Evolutionary conservation across 1,140 invertebrate species (phyloP), one percentile per base, ranked within the genome.

Genomic region (Daktulosphaira vitifoliae): DNA sequence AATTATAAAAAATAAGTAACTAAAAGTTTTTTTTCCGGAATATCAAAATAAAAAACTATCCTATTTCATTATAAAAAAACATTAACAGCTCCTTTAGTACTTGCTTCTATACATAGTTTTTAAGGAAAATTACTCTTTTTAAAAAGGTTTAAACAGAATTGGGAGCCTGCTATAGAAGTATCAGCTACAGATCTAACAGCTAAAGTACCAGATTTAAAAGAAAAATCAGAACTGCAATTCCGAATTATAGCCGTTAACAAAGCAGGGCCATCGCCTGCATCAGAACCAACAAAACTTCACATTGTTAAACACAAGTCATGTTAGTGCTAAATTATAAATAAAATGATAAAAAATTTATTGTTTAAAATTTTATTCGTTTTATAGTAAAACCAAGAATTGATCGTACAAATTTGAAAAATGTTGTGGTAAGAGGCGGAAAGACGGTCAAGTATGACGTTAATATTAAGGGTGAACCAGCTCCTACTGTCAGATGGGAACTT

Each of bases 361-460:
- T 16, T 4, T 16, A 48, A 6, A 51, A 15, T 8, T 66, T 72
- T 26, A 72, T 69, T 71, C 67, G 53, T 65, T 77, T 79, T 59
- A 2, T 72, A 92, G 90, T 96, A 74, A 95, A 96, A 78, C 94
- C 94, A n/a, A 88, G 90, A 74, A 96, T 98, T 73, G 92, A 96
- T 74, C 83, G 92, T 69, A 94, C 92, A 1, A 93, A 95, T 73
- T 78, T 98, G 65, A 93, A 96, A 77, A 86, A 91, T 33, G 82
- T 96, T 59, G 84, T 86, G 2, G 88, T 95, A 1, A 84, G 90
- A 70, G 90, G 90, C 66, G 94, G 95, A 23, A 96, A 98, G 74
- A 81, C 84, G 1, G 87, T 98, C 52, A 89, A 92, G 74, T 90
- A 94, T 72, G 90, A 96, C 74, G 82, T 98, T 7, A 94, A 98